A percentile compares a stretch with the other conserved stretches of the same genome.
Conservation (phyloP, 2,113 vertebrate genomes). For the Thinocorus orbignyianus region DNA sequence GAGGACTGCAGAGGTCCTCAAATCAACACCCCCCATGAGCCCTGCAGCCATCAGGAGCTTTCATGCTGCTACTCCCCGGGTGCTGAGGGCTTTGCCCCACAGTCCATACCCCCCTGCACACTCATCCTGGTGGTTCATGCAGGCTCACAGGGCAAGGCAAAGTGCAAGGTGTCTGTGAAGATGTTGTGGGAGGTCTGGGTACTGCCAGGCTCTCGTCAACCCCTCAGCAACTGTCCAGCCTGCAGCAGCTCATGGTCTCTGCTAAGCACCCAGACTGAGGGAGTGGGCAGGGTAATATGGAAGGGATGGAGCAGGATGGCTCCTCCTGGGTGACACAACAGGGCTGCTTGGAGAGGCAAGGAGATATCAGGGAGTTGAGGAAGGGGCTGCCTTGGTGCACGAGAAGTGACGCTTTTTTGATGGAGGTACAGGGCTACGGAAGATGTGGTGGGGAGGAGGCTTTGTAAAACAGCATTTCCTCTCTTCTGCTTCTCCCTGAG, state of each 20-base stretch:
- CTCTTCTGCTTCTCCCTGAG: neutral
- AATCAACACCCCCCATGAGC: accelerated
- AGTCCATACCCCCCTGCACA: accelerated
- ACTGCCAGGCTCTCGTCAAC: neutral
- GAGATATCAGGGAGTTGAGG: neutral
- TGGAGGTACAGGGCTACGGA: neutral
- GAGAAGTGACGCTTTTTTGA: neutral
- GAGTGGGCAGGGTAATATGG: no score
- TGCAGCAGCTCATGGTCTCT: neutral
- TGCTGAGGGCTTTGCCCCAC: neutral
- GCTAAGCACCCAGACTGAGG: accelerated
- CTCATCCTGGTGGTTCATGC: accelerated
- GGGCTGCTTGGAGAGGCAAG: neutral
- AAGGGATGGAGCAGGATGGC: neutral
- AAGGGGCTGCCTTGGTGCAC: neutral
- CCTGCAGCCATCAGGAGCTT: neutral
- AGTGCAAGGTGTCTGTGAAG: neutral
- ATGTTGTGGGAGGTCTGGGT: neutral
- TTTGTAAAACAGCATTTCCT: neutral
- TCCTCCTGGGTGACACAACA: accelerated
- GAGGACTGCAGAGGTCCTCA: neutral
- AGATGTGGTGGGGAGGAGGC: neutral
- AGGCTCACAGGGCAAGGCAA: no score
- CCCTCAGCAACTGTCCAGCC: no score
- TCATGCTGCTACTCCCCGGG: neutral